Percentiles rank a stretch among this genome's conserved stretches.
phyloP scores from a whole-genome alignment of 2,888 invertebrate species.

The Eristalis intricaria region DNA sequence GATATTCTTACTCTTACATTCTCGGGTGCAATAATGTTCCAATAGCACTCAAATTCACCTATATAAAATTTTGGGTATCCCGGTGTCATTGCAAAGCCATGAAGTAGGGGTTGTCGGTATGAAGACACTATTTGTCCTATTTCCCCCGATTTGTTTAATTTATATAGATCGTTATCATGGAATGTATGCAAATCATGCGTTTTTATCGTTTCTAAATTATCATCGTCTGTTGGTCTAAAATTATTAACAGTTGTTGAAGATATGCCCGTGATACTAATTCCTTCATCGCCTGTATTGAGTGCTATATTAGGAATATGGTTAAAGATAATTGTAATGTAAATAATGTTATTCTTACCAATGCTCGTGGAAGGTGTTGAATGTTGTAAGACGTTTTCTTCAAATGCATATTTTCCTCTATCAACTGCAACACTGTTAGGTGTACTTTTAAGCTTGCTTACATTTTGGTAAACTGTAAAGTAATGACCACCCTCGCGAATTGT shows the following conservation, averaged over 20 bases:
- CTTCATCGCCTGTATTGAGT: not conserved
- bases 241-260: not conserved
- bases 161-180: constrained; percentile 36
- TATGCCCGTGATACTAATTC: not conserved
- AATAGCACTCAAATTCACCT: constrained; percentile 85
- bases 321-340: not conserved
- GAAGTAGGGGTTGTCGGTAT: constrained; percentile 73
- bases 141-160: constrained; percentile 1
- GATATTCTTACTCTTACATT: constrained; percentile 86
- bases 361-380: not conserved
- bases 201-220: constrained; percentile 9
- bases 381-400: not conserved
- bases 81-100: constrained; percentile 87
- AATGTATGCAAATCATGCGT: constrained; percentile 27
- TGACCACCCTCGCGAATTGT: constrained; percentile 74
- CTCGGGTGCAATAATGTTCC: constrained; percentile 85
- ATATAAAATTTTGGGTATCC: constrained; percentile 90
- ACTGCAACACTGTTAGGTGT: constrained; percentile 26
- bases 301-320: not conserved
- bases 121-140: constrained; percentile 17
- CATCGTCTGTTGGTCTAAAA: constrained; percentile 1
- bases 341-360: not conserved
- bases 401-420: constrained; percentile 14
- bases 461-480: constrained; percentile 65
- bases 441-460: constrained; percentile 22